A percentile compares a stretch with the other conserved stretches of the same genome.
phyloP scores from a whole-genome alignment of 2,797 vertebrate species.

The Borostomias antarcticus region DNA sequence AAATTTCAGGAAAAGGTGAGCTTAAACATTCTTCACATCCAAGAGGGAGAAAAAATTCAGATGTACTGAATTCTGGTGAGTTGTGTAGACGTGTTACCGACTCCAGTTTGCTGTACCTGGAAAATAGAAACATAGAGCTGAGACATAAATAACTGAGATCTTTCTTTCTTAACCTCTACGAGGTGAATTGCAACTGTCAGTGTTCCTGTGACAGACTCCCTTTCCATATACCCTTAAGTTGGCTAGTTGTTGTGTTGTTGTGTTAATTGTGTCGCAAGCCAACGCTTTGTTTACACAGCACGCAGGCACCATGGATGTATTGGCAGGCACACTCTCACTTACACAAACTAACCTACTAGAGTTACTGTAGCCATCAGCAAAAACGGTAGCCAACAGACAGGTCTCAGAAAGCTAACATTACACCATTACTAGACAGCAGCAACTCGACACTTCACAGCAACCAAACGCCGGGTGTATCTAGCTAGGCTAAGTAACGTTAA shows the following conservation, averaged over 20 bases:
- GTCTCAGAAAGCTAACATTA: neutral
- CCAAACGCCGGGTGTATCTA: neutral
- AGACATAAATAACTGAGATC: neutral
- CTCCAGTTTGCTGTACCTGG: conserved; percentile 70
- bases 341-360: too few species aligned
- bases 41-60: conserved; percentile 41
- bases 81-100: conserved; percentile 46
- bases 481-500: neutral
- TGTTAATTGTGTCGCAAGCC: too few species aligned
- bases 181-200: too few species aligned
- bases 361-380: too few species aligned
- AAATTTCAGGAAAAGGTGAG: conserved; percentile 41
- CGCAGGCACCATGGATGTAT: too few species aligned
- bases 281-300: too few species aligned
- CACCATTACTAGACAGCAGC: neutral
- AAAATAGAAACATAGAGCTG: conserved; percentile 39
- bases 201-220: too few species aligned
- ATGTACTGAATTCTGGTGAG: conserved; percentile 55
- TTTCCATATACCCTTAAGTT: too few species aligned
- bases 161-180: too few species aligned
- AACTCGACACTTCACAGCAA: neutral
- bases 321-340: too few species aligned
- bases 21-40: conserved; percentile 62
- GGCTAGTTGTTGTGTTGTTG: too few species aligned
- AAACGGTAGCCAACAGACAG: neutral